Percentiles rank a stretch among this genome's conserved stretches.
Evolutionary conservation across 2,113 vertebrate species (phyloP).

Genomic region (Excalfactoria chinensis): DNA sequence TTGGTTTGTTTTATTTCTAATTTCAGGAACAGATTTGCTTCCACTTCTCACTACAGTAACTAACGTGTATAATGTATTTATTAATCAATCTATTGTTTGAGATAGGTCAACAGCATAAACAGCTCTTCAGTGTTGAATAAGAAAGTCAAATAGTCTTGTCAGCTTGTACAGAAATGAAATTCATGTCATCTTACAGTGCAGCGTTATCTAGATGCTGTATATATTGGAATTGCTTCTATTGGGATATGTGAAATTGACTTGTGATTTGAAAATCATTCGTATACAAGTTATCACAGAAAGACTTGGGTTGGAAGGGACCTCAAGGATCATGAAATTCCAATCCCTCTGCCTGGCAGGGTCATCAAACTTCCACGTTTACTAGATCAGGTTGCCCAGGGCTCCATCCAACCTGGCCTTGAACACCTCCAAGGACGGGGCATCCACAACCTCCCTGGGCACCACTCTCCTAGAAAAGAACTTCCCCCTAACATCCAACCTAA

Average conservation of each 20-base stretch:
- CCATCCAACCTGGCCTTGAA: too few relatives aligned
- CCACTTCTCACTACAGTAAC: background rate
- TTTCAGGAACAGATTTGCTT: background rate
- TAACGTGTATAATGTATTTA: background rate
- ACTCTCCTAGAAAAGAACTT: too few relatives aligned
- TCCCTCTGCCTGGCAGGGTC: too few relatives aligned
- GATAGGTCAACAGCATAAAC: background rate
- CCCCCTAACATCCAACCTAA: too few relatives aligned
- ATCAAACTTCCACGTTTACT: too few relatives aligned
- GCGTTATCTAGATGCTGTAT: conserved; percentile 25
- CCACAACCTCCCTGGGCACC: too few relatives aligned
- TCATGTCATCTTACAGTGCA: background rate
- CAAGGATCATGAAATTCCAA: too few relatives aligned
- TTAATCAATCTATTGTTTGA: background rate
- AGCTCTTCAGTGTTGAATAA: conserved; percentile 15
- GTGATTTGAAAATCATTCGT: conserved; percentile 20
- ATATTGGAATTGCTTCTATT: conserved; percentile 37
- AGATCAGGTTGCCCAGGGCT: too few relatives aligned
- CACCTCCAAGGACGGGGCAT: too few relatives aligned
- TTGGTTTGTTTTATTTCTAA: background rate
- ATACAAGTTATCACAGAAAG: too few relatives aligned
- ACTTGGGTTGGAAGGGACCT: too few relatives aligned
- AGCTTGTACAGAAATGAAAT: conserved; percentile 56
- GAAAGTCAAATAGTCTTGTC: conserved; percentile 58
- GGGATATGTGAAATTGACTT: conserved; percentile 19